Evolutionary conservation across 2,113 vertebrate species (phyloP), one percentile per base, ranked within the genome.

Genomic region (Amphiprion ocellaris): DNA sequence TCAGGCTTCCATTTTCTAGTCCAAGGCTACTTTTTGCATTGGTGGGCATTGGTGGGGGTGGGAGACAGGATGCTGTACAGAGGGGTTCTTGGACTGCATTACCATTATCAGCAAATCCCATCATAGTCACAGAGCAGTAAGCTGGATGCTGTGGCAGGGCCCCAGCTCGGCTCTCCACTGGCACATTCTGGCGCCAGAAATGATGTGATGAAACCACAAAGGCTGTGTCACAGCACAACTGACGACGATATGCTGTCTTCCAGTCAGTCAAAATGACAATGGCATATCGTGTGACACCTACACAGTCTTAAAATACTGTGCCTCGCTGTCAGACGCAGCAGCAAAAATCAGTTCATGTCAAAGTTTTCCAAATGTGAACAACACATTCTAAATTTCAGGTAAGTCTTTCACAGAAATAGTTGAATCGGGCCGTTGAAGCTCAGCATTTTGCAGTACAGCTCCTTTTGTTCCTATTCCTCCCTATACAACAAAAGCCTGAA

Each of bases 31-130:
- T 69, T 85, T 84, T 78, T 78, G 64, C 83, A 85, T 77, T 66
- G 74, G 83, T 66, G 68, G 78, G 66, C 58, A 26, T 39, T 19
- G 11, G 66, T 55, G 39, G 44, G 41, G 64, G 46, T 21, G 77
- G 65, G 63, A 39, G 52, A 74, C 9, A 53, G 74, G 74, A 69
- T 55, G 75, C 30, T 70, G 76, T 39, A 59, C 67, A 56, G n/a
- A 37, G 68, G 59, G 70, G 56, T 71, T 86, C 83, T 87, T 87
- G 82, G 92, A 90, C 79, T 60, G 74, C 88, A 91, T 91, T 90
- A 90, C 81, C 81, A 83, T 88, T 92, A 94, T 92, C 87, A 86
- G 80, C 60, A 89, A 92, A 93, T 92, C 87, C 86, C 81, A 94
- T 94, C 88, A 82, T 53, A 84, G 56, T 65, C 66, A 56, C 75